phyloP scores from a whole-genome alignment of 2,113 vertebrate genomes.

The Emydocephalus ijimae region DNA sequence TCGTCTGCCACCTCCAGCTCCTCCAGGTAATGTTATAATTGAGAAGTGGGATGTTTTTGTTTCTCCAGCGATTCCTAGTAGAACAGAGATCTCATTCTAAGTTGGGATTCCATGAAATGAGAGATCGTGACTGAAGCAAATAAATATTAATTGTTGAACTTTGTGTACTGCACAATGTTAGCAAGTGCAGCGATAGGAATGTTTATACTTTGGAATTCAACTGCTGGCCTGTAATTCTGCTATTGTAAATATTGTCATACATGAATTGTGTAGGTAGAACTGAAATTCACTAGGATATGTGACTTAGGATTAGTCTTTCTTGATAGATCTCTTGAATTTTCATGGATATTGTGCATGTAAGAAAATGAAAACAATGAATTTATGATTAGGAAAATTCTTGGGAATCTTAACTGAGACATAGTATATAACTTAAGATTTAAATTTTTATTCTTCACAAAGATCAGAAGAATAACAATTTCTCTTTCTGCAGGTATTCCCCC shows the following conservation, averaged over 20 bases:
- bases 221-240: neutral
- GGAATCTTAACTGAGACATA: neutral
- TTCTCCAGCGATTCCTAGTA: neutral
- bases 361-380: neutral
- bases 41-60: neutral
- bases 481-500: constrained; percentile 84
- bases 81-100: neutral
- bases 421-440: neutral
- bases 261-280: neutral
- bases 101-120: neutral
- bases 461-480: constrained; percentile 3
- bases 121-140: neutral
- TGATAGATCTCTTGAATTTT: neutral
- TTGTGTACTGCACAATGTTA: neutral
- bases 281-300: neutral
- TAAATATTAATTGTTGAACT: neutral
- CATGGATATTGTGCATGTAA: neutral
- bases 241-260: neutral
- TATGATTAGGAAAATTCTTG: neutral
- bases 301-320: neutral
- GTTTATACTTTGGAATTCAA: neutral
- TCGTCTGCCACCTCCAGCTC: constrained; percentile 88
- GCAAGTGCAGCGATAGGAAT: neutral
- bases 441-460: neutral
- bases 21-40: constrained; percentile 79